phyloP scores from a whole-genome alignment of 2,888 invertebrate species.

The Perizoma affinitatum region DNA sequence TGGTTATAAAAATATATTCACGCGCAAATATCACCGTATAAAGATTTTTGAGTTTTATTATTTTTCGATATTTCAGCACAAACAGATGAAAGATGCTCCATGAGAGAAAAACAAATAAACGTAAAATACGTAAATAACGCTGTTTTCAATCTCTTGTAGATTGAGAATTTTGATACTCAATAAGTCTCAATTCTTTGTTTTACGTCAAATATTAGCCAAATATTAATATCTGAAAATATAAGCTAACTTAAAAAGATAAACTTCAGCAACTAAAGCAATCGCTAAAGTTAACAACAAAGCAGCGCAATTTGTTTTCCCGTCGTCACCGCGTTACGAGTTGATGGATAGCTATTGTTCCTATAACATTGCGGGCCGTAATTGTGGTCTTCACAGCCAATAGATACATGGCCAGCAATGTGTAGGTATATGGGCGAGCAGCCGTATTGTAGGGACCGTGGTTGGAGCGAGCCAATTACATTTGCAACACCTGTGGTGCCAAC shows the following conservation, averaged over 20 bases:
- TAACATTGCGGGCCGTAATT: slow-evolving; percentile 40
- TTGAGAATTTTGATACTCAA: too few relatives aligned
- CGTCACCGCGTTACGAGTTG: slow-evolving; percentile 33
- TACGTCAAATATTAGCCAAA: too few relatives aligned
- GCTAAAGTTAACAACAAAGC: slow-evolving; percentile 38
- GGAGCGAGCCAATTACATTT: slow-evolving; percentile 34
- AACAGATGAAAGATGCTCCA: too few relatives aligned
- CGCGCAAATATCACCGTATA: too few relatives aligned
- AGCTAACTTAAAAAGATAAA: not conserved
- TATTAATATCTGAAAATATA: too few relatives aligned
- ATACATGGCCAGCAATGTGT: slow-evolving; percentile 13
- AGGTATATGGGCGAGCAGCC: slow-evolving; percentile 8
- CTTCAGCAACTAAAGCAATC: slow-evolving; percentile 14
- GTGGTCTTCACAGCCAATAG: slow-evolving; percentile 11
- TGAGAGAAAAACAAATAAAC: too few relatives aligned
- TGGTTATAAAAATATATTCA: too few relatives aligned
- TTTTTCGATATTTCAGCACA: too few relatives aligned
- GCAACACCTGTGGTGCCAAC: slow-evolving; percentile 26
- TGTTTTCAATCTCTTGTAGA: too few relatives aligned
- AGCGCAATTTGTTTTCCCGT: slow-evolving; percentile 44
- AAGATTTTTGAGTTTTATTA: too few relatives aligned
- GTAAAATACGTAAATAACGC: too few relatives aligned
- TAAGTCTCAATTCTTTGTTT: too few relatives aligned
- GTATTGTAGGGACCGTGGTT: slow-evolving; percentile 18
- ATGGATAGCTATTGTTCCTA: slow-evolving; percentile 44